A percentile compares a stretch with the other conserved stretches of the same genome.
Conservation (phyloP, 2,113 vertebrate genomes). For the Origma solitaria region DNA sequence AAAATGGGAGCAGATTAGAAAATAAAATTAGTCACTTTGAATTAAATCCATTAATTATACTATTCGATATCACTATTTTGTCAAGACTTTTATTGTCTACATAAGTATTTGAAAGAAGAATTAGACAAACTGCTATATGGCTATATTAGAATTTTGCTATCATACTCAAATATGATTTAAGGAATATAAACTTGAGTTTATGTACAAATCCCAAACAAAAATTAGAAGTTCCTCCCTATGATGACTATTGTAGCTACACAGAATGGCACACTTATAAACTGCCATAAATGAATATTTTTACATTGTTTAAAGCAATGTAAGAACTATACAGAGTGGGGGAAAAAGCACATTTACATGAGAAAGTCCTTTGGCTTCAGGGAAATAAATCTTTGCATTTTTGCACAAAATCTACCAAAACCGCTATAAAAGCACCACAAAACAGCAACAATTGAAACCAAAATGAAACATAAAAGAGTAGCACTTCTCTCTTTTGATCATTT, state of each 20-base stretch:
- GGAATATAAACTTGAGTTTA: neutral
- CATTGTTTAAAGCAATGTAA: neutral
- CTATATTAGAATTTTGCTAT: neutral
- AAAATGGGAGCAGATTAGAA: neutral
- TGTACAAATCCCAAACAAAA: neutral
- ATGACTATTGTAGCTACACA: neutral
- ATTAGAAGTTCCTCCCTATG: neutral
- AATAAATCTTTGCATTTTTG: neutral
- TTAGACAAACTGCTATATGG: neutral
- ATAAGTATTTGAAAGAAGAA: neutral
- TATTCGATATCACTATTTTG: neutral
- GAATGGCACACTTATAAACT: neutral
- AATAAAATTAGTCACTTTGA: neutral
- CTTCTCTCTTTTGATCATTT: neutral
- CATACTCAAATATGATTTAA: neutral
- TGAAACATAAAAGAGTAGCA: neutral
- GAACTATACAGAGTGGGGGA: neutral
- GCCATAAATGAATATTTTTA: neutral
- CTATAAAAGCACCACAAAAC: neutral
- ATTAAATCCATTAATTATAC: neutral
- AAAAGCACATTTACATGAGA: neutral
- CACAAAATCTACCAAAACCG: neutral
- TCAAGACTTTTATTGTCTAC: neutral
- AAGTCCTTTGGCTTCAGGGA: neutral
- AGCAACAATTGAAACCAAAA: neutral